A percentile compares a stretch with the other conserved stretches of the same genome.
phyloP scores from a whole-genome alignment of 2,888 invertebrate genomes.

The Portevinia maculata region DNA sequence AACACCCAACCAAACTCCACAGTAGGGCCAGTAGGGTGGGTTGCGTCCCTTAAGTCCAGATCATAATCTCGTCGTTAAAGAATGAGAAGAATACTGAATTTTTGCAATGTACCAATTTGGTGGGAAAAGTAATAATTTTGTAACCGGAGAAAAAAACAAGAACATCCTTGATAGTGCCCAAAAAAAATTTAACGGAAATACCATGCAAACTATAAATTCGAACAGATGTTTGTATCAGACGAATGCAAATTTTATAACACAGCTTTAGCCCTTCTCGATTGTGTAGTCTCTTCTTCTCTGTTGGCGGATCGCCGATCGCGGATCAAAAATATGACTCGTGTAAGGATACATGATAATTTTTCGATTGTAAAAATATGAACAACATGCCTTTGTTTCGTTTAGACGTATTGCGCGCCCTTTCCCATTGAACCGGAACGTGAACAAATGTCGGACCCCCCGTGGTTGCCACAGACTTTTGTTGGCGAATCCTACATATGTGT shows the following conservation, averaged over 20 bases:
- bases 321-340: slow-evolving; percentile 78
- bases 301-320: slow-evolving; percentile 32
- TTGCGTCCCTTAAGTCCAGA: too few species aligned
- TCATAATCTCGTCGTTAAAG: too few species aligned
- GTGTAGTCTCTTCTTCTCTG: slow-evolving; percentile 23
- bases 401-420: slow-evolving; percentile 67
- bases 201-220: slow-evolving; percentile 60
- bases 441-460: slow-evolving; percentile 73
- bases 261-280: neutral
- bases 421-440: slow-evolving; percentile 70
- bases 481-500: slow-evolving; percentile 55
- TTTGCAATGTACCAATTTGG: neutral
- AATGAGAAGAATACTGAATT: too few species aligned
- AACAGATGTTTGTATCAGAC: slow-evolving; percentile 73
- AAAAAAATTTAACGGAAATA: slow-evolving; percentile 11
- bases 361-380: slow-evolving; percentile 75
- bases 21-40: too few species aligned
- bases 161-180: too few species aligned
- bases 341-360: slow-evolving; percentile 78
- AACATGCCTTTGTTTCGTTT: slow-evolving; percentile 74
- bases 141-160: too few species aligned
- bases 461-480: slow-evolving; percentile 63
- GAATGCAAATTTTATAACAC: slow-evolving; percentile 69
- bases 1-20: too few species aligned
- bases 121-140: slow-evolving; percentile 5